Conservation (phyloP, 2,797 vertebrate genomes). For the Helarctos malayanus region DNA sequence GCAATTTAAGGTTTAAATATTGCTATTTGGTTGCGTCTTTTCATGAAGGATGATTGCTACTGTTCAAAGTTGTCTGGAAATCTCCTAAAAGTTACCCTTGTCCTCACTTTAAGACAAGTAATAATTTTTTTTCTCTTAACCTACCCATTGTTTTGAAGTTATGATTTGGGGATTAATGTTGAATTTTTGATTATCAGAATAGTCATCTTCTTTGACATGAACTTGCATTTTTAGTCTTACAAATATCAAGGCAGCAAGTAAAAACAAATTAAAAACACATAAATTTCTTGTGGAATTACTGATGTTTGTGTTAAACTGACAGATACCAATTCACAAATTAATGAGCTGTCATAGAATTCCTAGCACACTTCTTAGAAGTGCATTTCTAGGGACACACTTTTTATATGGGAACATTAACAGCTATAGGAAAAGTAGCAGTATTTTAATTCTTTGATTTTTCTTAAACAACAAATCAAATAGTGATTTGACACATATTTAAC, state of each 20-base stretch:
- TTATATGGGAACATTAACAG: neutral
- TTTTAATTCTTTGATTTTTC: slow-evolving; percentile 29
- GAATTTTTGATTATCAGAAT: neutral
- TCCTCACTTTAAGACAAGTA: neutral
- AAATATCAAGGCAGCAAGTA: neutral
- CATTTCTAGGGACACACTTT: neutral
- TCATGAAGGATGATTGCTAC: neutral
- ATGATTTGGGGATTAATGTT: neutral
- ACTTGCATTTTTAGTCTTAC: neutral
- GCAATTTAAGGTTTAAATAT: neutral
- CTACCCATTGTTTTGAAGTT: neutral
- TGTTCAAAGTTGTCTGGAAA: neutral
- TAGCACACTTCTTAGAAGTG: neutral
- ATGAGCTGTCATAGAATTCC: neutral
- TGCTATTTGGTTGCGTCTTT: neutral
- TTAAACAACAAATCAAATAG: neutral
- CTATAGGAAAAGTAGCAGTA: neutral
- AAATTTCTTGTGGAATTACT: neutral
- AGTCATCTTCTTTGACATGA: neutral
- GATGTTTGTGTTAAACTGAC: neutral
- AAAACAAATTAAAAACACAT: neutral
- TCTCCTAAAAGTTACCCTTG: neutral
- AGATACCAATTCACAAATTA: neutral
- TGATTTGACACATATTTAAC: neutral
- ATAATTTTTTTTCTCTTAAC: neutral